Evolutionary conservation across 2,113 vertebrate genomes (phyloP).

Genomic region (Plestiodon gilberti): DNA sequence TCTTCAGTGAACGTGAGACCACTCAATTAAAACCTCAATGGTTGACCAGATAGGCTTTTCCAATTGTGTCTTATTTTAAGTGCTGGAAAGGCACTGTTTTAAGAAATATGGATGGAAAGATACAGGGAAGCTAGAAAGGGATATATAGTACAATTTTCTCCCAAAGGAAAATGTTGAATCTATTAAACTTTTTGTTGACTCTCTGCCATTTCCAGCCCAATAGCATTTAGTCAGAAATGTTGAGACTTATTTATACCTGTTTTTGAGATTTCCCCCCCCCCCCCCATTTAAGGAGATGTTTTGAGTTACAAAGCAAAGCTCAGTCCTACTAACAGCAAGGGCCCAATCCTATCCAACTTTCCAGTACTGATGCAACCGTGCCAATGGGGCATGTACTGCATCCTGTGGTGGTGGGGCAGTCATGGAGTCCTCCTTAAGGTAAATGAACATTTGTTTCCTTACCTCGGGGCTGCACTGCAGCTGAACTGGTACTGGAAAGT

Average conservation of each 20-base stretch:
- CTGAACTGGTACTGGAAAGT: too few species aligned
- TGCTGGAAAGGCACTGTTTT: not conserved
- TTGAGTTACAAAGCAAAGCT: not conserved
- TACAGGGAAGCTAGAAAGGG: not conserved
- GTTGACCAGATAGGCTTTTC: not conserved
- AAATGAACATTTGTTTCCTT: too few species aligned
- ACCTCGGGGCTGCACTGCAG: too few species aligned
- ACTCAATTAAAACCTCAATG: not conserved
- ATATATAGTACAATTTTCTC: not conserved
- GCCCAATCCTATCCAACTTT: too few species aligned
- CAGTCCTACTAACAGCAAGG: not conserved
- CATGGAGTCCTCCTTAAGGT: too few species aligned
- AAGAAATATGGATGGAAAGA: not conserved
- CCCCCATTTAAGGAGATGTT: too few species aligned
- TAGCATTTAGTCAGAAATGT: not conserved
- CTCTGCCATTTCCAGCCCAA: not conserved
- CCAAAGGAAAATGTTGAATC: not conserved
- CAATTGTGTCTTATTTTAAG: not conserved
- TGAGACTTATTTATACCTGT: not conserved
- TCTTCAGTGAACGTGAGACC: not conserved
- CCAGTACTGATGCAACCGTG: too few species aligned
- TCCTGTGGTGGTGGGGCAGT: too few species aligned
- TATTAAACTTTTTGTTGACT: not conserved
- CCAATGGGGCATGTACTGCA: too few species aligned
- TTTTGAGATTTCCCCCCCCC: not conserved